phyloP scores from a whole-genome alignment of 2,888 invertebrate species.

The Alloplasta piceator region DNA sequence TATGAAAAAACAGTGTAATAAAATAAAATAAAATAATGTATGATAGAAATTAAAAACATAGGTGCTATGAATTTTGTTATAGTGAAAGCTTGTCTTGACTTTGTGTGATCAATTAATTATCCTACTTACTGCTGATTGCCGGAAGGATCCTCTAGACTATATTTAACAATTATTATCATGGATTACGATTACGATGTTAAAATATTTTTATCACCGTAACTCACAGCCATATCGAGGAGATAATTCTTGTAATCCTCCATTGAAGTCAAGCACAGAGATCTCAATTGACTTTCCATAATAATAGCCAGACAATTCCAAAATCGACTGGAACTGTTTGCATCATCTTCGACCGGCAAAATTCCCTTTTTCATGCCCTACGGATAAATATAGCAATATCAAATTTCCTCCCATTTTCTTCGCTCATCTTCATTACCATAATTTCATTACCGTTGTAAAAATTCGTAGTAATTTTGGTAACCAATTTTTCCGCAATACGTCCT shows the following conservation, averaged over 20 bases:
- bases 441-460: constrained; percentile 86
- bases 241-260: constrained; percentile 91
- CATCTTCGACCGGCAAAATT: constrained; percentile 87
- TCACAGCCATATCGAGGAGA: constrained; percentile 90
- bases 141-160: constrained; percentile 67
- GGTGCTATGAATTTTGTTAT: too few species aligned
- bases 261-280: constrained; percentile 91
- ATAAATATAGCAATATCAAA: constrained; percentile 46
- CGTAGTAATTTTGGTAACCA: constrained; percentile 88
- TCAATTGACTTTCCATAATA: constrained; percentile 95
- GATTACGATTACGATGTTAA: constrained; percentile 21
- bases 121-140: constrained; percentile 65
- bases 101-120: constrained; percentile 8
- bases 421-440: too few species aligned
- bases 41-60: too few species aligned
- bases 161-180: constrained; percentile 50
- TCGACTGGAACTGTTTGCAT: constrained; percentile 87
- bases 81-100: background rate
- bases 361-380: constrained; percentile 87
- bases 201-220: constrained; percentile 64
- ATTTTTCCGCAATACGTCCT: constrained; percentile 86
- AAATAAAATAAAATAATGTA: too few species aligned
- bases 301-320: constrained; percentile 94
- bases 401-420: constrained; percentile 5
- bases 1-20: too few species aligned